Evolutionary conservation across 2,797 vertebrate genomes (phyloP).

Genomic region (Atherinosoma microstoma): DNA sequence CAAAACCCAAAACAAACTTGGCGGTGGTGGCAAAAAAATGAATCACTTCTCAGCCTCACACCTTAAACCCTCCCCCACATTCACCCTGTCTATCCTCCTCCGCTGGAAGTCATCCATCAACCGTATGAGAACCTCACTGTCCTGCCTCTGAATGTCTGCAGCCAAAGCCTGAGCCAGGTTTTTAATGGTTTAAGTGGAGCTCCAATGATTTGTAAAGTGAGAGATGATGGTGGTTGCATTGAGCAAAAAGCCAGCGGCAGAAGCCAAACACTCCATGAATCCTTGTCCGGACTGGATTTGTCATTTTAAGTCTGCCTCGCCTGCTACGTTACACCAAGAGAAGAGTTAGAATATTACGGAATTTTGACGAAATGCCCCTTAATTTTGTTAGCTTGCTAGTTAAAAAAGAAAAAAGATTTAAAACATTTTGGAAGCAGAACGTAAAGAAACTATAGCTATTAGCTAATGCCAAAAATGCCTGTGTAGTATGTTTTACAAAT

Average conservation of each 20-base stretch:
- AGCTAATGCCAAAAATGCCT: neutral
- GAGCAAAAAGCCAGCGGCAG: conserved; percentile 42
- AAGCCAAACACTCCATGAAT: conserved; percentile 74
- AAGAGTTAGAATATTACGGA: neutral
- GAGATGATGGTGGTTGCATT: conserved; percentile 63
- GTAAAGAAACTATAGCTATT: neutral
- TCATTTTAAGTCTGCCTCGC: conserved; percentile 4
- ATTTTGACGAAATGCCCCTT: neutral
- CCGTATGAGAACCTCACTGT: conserved; percentile 56
- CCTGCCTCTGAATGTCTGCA: conserved; percentile 22
- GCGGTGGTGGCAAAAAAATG: conserved; percentile 37
- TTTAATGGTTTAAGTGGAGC: conserved; percentile 78
- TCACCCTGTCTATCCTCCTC: conserved; percentile 61
- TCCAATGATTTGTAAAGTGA: conserved; percentile 86
- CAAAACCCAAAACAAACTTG: conserved; percentile 33
- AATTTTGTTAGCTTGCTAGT: no score
- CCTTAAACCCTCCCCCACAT: conserved; percentile 45
- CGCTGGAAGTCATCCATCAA: conserved; percentile 72
- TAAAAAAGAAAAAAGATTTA: neutral
- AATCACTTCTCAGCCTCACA: conserved; percentile 65
- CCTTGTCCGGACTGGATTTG: conserved; percentile 37
- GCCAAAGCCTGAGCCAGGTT: conserved; percentile 39
- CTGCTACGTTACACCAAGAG: conserved; percentile 27
- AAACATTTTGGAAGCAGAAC: neutral
- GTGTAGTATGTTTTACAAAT: neutral